Evolutionary conservation across 2,888 invertebrate genomes (phyloP).

Genomic region (Endotricha flammealis): DNA sequence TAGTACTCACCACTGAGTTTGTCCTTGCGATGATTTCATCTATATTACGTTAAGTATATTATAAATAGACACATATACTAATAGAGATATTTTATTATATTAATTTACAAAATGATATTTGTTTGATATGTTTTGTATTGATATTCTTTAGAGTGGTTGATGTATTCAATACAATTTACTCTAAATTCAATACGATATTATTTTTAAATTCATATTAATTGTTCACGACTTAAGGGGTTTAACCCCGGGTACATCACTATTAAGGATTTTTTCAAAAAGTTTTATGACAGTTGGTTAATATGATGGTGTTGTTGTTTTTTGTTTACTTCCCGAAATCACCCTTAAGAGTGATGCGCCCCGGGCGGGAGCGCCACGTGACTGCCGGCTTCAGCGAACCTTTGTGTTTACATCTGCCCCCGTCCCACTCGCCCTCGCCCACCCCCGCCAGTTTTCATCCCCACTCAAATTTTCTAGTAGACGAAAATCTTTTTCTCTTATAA

Average conservation of each 20-base stretch:
- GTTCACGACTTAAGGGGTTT: conserved; percentile 20
- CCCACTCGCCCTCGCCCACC: conserved; percentile 28
- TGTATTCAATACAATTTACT: conserved; percentile 62
- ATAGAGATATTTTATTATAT: conserved; percentile 8
- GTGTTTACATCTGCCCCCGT: conserved; percentile 65
- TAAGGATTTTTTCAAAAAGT: conserved; percentile 29
- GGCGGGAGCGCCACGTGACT: conserved; percentile 75
- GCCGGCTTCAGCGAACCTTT: conserved; percentile 62
- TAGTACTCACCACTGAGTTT: not conserved
- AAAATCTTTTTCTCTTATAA: no score
- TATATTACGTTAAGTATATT: no score
- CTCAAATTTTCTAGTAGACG: conserved; percentile 27
- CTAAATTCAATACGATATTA: conserved; percentile 61
- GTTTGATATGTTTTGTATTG: conserved; percentile 74
- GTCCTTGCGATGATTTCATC: not conserved
- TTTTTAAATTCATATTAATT: conserved; percentile 31
- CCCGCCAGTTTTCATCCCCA: conserved; percentile 28
- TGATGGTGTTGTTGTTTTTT: no score
- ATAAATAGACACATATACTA: conserved; percentile 6
- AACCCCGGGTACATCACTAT: conserved; percentile 67
- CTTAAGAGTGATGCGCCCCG: conserved; percentile 77
- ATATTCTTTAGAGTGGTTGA: conserved; percentile 75
- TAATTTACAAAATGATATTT: conserved; percentile 17
- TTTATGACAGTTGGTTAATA: conserved; percentile 17
- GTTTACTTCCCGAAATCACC: conserved; percentile 32